Conservation (phyloP, 1,140 invertebrate genomes). For the honey bee (Apis mellifera) region Amel_HAv3.1 CM009935.2:4659001-4659500, state of each 20-base stretch:
- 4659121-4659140: not conserved
- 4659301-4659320: not conserved
- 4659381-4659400: no score
- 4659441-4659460: not conserved
- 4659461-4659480: slow-evolving; percentile 29
- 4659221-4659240: not conserved
- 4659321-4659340: not conserved
- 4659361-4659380: no score
- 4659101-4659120: not conserved
- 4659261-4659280: not conserved
- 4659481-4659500: slow-evolving; percentile 31
- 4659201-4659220: no score
- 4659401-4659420: not conserved
- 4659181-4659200: no score
- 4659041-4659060: not conserved
- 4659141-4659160: no score
- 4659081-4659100: not conserved
- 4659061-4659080: not conserved
- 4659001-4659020: no score
- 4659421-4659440: not conserved
- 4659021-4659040: not conserved
- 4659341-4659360: not conserved
- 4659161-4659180: no score
- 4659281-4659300: not conserved
- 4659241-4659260: not conserved